Percentiles rank a stretch among this genome's conserved stretches.
Conservation (phyloP, 2,113 vertebrate species). For the Prolemur simus region DNA sequence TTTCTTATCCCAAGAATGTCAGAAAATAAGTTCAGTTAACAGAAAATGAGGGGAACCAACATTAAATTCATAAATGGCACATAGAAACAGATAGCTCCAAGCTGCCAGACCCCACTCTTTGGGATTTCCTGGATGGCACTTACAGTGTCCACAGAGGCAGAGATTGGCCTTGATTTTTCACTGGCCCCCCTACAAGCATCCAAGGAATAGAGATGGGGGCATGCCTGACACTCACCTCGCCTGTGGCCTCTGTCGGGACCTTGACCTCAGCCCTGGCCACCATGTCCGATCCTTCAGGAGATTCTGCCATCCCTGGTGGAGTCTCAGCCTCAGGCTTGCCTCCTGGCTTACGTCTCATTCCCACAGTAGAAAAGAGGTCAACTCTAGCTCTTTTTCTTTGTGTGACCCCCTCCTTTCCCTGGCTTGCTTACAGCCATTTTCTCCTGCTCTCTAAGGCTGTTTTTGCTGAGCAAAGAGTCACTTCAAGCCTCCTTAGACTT, state of each 20-base stretch:
- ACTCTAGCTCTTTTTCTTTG: slow-evolving; percentile 70
- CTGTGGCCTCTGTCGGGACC: background rate
- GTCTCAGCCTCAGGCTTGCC: background rate
- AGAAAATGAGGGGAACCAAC: background rate
- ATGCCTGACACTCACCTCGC: slow-evolving; percentile 64
- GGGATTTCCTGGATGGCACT: background rate
- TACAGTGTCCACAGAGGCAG: background rate
- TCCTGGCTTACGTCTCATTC: slow-evolving; percentile 60
- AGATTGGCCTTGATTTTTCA: background rate
- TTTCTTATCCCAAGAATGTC: slow-evolving; percentile 10
- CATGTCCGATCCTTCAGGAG: slow-evolving; percentile 15
- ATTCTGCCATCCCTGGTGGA: slow-evolving; percentile 54
- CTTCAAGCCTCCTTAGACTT: slow-evolving; percentile 16
- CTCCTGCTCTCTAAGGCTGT: background rate
- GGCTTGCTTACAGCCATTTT: slow-evolving; percentile 45
- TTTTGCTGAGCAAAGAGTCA: background rate
- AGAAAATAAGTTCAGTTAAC: slow-evolving; percentile 37
- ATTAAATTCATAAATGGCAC: background rate
- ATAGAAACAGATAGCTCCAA: background rate
- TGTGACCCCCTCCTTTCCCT: slow-evolving; percentile 63
- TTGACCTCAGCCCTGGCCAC: slow-evolving; percentile 43
- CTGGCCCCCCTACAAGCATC: background rate
- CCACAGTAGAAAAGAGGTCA: slow-evolving; percentile 50
- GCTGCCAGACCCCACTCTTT: background rate
- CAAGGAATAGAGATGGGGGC: background rate